Percentiles rank a stretch among this genome's conserved stretches.
Evolutionary conservation across 2,888 invertebrate species (phyloP).

Genomic region (Synanthedon vespiformis): DNA sequence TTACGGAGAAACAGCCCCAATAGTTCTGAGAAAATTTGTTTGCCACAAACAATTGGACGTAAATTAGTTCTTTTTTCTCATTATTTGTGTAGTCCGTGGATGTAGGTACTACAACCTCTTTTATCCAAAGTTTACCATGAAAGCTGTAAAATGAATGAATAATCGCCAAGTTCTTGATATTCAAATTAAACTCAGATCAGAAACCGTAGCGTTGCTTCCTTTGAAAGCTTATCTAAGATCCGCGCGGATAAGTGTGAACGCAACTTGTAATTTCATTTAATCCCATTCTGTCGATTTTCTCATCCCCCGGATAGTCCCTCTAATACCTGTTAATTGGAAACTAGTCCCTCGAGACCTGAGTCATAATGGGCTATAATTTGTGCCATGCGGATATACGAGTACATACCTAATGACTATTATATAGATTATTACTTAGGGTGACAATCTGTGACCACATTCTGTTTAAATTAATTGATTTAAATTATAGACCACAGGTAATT

Average conservation of each 20-base stretch:
- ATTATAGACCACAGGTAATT: too few relatives aligned
- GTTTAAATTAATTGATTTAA: too few relatives aligned
- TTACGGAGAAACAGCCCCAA: conserved; percentile 2
- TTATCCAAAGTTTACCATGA: too few relatives aligned
- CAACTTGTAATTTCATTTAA: conserved; percentile 37
- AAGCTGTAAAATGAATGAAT: too few relatives aligned
- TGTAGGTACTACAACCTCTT: neutral
- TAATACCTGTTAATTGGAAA: conserved; percentile 46
- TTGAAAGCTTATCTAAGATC: conserved; percentile 26
- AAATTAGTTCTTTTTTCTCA: neutral
- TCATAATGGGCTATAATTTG: conserved; percentile 12
- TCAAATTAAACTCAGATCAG: neutral
- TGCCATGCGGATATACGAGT: neutral
- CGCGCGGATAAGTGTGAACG: conserved; percentile 21
- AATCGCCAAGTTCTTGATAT: neutral
- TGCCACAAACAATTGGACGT: neutral
- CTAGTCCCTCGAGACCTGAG: conserved; percentile 15
- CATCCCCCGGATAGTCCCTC: conserved; percentile 17
- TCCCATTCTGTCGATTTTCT: conserved; percentile 31
- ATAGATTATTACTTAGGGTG: neutral
- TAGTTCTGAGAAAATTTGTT: neutral
- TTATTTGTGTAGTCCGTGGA: neutral
- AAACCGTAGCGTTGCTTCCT: conserved; percentile 12
- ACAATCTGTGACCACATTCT: neutral
- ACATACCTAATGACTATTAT: neutral